Conservation (phyloP, 1,140 invertebrate genomes). For the Venturia canescens region DNA sequence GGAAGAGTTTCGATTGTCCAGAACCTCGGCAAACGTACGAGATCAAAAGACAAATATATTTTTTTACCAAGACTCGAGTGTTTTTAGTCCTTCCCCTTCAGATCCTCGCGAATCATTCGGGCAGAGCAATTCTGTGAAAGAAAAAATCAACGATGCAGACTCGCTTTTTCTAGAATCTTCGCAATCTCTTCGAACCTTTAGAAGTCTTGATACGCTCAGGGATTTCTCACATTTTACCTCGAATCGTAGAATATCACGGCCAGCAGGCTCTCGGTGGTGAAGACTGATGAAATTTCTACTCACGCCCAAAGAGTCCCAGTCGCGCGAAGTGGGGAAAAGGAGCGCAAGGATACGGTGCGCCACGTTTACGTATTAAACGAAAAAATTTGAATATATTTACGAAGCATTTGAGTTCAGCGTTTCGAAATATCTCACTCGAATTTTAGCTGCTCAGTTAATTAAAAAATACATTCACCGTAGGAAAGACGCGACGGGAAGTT, state of each 20-base stretch:
- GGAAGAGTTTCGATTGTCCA: not conserved
- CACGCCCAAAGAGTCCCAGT: not conserved
- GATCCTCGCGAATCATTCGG: too few species aligned
- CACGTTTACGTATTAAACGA: not conserved
- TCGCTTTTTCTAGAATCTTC: too few species aligned
- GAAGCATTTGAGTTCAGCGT: not conserved
- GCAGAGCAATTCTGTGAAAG: too few species aligned
- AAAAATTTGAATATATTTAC: not conserved
- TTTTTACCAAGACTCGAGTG: not conserved
- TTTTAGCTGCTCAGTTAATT: not conserved
- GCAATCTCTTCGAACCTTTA: not conserved
- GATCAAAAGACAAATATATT: not conserved
- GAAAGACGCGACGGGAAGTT: not conserved
- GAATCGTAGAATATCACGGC: too few species aligned
- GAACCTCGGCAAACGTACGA: not conserved
- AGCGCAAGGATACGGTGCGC: slow-evolving; percentile 6
- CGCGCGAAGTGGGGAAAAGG: not conserved
- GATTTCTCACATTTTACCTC: too few species aligned
- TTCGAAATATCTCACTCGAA: not conserved
- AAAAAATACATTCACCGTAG: not conserved
- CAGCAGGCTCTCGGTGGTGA: not conserved
- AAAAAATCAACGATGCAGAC: too few species aligned
- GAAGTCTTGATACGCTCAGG: too few species aligned
- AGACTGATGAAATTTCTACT: not conserved
- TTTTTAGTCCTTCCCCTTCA: not conserved